These are phyloP conservation scores for Rhynchomys soricoides DNA, from an alignment of 2,113 vertebrate genomes.

Conservation along the genomic window DNA sequence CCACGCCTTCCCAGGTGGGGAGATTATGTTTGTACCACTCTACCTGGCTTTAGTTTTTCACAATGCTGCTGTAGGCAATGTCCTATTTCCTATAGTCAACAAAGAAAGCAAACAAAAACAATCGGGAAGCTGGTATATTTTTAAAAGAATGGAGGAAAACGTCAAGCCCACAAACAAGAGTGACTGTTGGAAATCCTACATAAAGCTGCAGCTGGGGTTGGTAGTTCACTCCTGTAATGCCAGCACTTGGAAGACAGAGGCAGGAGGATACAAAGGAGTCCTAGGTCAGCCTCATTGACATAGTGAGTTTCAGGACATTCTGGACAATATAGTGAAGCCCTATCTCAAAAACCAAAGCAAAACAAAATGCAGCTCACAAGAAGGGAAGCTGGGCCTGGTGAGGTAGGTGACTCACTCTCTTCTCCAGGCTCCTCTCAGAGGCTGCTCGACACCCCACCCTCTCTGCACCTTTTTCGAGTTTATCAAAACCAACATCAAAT, in stretches of 20 bases:
- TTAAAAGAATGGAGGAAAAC: background rate
- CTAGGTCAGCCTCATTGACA: background rate
- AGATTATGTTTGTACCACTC: background rate
- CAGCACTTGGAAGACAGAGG: background rate
- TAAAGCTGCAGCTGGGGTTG: background rate
- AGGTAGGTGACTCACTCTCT: background rate
- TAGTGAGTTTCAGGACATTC: background rate
- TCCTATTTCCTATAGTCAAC: background rate
- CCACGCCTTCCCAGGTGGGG: background rate
- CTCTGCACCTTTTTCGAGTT: background rate
- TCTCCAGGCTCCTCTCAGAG: background rate
- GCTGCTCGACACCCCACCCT: background rate
- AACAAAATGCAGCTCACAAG: background rate
- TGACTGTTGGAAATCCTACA: background rate
- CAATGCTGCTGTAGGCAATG: background rate
- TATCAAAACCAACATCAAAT: constrained; percentile 25
- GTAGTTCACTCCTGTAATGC: background rate
- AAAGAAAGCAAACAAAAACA: background rate
- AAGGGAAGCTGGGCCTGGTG: background rate
- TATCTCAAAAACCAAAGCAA: background rate
- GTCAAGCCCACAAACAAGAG: too few species aligned
- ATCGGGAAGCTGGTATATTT: background rate
- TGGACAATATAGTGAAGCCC: too few species aligned
- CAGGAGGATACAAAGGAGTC: background rate
- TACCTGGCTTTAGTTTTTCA: background rate